phyloP scores from a whole-genome alignment of 2,113 vertebrate genomes.

The Cyanoderma ruficeps region DNA sequence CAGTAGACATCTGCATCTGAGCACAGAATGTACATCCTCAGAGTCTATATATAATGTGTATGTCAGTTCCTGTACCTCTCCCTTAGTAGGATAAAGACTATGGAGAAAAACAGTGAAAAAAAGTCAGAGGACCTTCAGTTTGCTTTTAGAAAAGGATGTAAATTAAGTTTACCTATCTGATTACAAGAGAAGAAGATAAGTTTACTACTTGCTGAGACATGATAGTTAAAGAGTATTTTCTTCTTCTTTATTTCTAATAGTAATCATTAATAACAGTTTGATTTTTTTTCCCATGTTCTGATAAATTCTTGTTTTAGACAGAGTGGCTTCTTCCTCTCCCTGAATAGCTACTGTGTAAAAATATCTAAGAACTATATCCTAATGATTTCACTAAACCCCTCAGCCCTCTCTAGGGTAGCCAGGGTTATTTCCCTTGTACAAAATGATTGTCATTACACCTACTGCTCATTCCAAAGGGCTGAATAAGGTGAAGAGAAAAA shows the following conservation, averaged over 20 bases:
- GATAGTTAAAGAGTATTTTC: neutral
- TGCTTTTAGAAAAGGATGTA: neutral
- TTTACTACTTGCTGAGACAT: neutral
- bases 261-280: neutral
- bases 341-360: constrained; percentile 20
- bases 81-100: neutral
- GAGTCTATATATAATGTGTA: neutral
- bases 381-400: constrained; percentile 39
- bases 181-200: neutral
- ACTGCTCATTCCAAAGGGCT: neutral
- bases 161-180: neutral
- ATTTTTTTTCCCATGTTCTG: neutral
- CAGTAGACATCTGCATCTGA: neutral
- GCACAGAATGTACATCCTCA: neutral
- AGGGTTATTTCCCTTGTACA: neutral
- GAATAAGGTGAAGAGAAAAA: neutral
- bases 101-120: neutral
- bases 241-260: neutral
- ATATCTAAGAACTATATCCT: neutral
- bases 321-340: neutral
- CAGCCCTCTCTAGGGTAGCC: neutral
- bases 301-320: neutral
- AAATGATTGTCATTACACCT: neutral
- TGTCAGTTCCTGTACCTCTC: neutral
- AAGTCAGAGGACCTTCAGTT: neutral